phyloP scores from a whole-genome alignment of 2,888 invertebrate species.

The Megamerina dolium region DNA sequence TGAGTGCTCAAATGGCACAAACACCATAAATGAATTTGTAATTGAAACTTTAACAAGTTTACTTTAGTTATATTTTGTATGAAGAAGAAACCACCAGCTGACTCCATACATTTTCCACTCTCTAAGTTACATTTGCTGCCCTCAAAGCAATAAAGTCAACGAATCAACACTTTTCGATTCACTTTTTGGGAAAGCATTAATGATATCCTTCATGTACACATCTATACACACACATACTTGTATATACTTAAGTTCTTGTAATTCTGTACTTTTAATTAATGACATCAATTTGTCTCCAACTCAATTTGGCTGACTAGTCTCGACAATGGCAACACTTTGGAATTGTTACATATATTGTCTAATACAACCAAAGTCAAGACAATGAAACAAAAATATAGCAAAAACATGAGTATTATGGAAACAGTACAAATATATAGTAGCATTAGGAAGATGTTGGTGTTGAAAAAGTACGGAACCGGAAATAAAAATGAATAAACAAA shows the following conservation, averaged over 20 bases:
- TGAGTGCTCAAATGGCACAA: too few species aligned
- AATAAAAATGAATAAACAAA: constrained; percentile 14
- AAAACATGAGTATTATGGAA: neutral
- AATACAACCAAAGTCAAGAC: constrained; percentile 7
- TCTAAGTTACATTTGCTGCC: neutral
- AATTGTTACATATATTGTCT: constrained; percentile 6
- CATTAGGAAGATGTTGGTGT: neutral
- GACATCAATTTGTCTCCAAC: constrained; percentile 41
- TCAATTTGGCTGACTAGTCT: constrained; percentile 22
- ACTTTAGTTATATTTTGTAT: too few species aligned
- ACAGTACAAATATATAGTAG: neutral
- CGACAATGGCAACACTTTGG: constrained; percentile 12
- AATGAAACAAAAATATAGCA: constrained; percentile 6
- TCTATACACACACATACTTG: too few species aligned
- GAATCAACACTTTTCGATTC: neutral
- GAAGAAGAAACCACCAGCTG: too few species aligned
- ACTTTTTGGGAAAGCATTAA: neutral
- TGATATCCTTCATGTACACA: too few species aligned
- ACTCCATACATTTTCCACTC: too few species aligned
- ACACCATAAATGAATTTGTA: too few species aligned
- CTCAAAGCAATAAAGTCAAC: neutral
- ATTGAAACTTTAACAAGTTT: constrained; percentile 14
- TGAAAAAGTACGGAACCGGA: neutral
- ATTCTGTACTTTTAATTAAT: constrained; percentile 38
- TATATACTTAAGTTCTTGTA: constrained; percentile 21